Conservation (phyloP, 2,113 vertebrate genomes). For the Gobius niger region DNA sequence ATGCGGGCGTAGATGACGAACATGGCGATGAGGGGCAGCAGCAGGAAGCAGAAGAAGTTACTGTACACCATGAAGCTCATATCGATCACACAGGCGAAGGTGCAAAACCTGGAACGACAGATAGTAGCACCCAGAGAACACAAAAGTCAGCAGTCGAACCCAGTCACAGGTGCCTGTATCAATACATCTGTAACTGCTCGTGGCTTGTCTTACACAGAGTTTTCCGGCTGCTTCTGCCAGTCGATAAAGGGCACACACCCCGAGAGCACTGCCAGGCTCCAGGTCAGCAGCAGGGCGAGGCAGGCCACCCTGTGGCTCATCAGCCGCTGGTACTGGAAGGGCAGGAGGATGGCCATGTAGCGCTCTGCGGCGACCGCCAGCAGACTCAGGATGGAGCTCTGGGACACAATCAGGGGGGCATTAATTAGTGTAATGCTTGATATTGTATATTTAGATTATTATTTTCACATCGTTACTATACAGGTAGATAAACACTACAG, state of each 20-base stretch:
- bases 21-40: constrained; percentile 52
- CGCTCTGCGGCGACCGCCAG: constrained; percentile 71
- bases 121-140: too few relatives aligned
- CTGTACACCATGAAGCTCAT: constrained; percentile 62
- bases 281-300: constrained; percentile 59
- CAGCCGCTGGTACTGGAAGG: constrained; percentile 69
- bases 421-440: neutral
- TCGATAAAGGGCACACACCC: constrained; percentile 60
- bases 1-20: constrained; percentile 53
- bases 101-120: constrained; percentile 42
- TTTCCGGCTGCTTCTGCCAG: constrained; percentile 30
- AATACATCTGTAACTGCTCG: neutral
- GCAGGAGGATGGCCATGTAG: constrained; percentile 73
- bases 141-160: too few relatives aligned
- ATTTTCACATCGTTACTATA: neutral
- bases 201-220: constrained; percentile 28
- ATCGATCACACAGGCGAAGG: constrained; percentile 54
- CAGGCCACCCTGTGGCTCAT: constrained; percentile 68
- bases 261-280: constrained; percentile 44
- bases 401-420: neutral
- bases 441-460: neutral
- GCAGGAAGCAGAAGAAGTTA: constrained; percentile 48
- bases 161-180: too few relatives aligned
- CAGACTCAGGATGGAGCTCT: constrained; percentile 73
- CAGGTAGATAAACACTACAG: too few relatives aligned